phyloP scores from a whole-genome alignment of 2,797 vertebrate species.

The Synaphobranchus kaupii region DNA sequence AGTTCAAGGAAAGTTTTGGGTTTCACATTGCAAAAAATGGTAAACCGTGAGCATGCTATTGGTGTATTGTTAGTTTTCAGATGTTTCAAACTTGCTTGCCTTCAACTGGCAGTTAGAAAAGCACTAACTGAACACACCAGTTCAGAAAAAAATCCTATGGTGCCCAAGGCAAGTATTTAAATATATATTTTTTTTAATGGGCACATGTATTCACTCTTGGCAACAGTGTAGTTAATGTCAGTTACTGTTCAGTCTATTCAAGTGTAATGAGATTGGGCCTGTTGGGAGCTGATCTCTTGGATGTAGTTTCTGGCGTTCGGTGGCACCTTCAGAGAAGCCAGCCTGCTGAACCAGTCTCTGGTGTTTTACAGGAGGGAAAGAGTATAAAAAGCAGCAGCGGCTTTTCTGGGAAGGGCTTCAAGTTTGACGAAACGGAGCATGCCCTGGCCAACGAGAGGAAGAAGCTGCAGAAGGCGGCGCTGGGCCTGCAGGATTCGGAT shows the following conservation, averaged over 20 bases:
- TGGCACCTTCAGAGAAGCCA: not conserved
- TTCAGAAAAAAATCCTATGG: not conserved
- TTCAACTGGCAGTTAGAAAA: not conserved
- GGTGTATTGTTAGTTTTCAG: not conserved
- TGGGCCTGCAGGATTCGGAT: slow-evolving; percentile 96
- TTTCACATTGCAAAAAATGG: not conserved
- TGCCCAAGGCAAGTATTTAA: not conserved
- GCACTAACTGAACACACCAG: not conserved
- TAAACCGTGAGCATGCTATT: not conserved
- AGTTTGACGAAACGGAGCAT: slow-evolving; percentile 98
- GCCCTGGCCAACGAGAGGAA: slow-evolving; percentile 96
- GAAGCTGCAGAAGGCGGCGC: slow-evolving; percentile 95
- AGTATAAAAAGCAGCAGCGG: slow-evolving; percentile 95
- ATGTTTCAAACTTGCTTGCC: not conserved
- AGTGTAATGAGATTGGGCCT: not conserved
- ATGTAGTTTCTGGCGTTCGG: not conserved
- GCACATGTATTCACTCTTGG: not conserved
- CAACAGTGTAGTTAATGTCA: not conserved
- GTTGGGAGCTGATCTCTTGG: not conserved
- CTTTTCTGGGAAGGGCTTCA: slow-evolving; percentile 98
- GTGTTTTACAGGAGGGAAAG: slow-evolving; percentile 86
- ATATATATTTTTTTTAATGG: not conserved
- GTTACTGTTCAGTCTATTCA: not conserved
- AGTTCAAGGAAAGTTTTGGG: not conserved
- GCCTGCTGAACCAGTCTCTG: not conserved